Evolutionary conservation across 2,113 vertebrate species (phyloP).

Genomic region (Mohoua ochrocephala): DNA sequence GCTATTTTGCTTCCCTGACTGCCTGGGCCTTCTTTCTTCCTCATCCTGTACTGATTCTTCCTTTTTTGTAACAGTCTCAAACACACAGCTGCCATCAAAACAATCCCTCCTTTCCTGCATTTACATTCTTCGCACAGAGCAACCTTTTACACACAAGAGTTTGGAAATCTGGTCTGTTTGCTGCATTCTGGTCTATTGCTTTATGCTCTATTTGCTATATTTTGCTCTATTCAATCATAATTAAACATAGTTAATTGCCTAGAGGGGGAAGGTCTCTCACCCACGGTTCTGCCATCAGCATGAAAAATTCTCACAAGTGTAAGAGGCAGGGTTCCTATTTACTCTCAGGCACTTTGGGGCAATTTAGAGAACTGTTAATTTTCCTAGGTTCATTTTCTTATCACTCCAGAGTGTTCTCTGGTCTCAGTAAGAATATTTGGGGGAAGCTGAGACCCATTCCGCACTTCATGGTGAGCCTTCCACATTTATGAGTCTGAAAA

Average conservation of each 20-base stretch:
- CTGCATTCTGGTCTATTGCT: neutral
- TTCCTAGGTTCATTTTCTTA: neutral
- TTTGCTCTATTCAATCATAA: neutral
- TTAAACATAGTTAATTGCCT: neutral
- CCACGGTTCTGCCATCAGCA: neutral
- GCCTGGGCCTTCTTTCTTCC: slow-evolving; percentile 40
- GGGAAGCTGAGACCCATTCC: neutral
- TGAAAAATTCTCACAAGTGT: neutral
- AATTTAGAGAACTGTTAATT: neutral
- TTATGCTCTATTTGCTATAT: neutral
- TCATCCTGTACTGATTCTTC: slow-evolving; percentile 40
- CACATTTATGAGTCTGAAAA: neutral
- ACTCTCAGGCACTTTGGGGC: accelerated
- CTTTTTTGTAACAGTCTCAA: slow-evolving; percentile 45
- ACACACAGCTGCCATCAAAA: slow-evolving; percentile 16
- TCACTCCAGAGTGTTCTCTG: neutral
- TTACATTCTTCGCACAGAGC: neutral
- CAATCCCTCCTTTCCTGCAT: slow-evolving; percentile 10
- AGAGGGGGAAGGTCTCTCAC: neutral
- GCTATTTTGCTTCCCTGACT: neutral
- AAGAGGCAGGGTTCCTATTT: neutral
- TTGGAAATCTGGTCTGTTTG: neutral
- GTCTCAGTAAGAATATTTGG: neutral
- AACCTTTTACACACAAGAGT: neutral
- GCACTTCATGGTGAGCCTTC: neutral